phyloP scores from a whole-genome alignment of 2,113 vertebrate genomes.

The Eudorcas thomsonii region DNA sequence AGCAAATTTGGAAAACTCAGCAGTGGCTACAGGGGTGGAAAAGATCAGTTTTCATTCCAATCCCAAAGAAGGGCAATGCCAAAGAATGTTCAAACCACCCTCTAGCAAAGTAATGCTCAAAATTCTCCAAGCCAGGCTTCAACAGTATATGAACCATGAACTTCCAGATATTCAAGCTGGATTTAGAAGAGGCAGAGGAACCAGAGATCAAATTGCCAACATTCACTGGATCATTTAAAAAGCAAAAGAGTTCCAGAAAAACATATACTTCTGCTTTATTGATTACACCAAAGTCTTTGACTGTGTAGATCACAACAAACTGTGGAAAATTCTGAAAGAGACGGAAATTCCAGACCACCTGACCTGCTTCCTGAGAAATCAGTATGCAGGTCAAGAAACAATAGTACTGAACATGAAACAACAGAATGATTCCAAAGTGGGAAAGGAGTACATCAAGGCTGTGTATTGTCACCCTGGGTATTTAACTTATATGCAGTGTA shows the following conservation, averaged over 20 bases:
- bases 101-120: not conserved
- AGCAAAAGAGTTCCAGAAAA: not conserved
- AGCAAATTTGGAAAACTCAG: not conserved
- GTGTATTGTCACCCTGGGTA: not conserved
- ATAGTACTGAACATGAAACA: not conserved
- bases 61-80: not conserved
- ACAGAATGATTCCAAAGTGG: not conserved
- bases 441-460: not conserved
- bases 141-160: not conserved
- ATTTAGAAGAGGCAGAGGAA: not conserved
- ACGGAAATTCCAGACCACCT: not conserved
- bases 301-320: not conserved
- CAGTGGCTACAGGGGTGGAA: not conserved
- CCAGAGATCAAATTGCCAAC: not conserved
- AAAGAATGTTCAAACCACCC: not conserved
- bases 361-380: not conserved
- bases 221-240: not conserved
- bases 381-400: not conserved
- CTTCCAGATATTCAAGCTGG: not conserved
- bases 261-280: not conserved
- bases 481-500: not conserved
- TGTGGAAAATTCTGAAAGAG: not conserved
- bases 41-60: not conserved
- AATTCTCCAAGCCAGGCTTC: not conserved
- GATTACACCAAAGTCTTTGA: not conserved